These are phyloP conservation scores for Epirrita christyi DNA, from an alignment of 2,888 invertebrate genomes.

Conservation along the genomic window DNA sequence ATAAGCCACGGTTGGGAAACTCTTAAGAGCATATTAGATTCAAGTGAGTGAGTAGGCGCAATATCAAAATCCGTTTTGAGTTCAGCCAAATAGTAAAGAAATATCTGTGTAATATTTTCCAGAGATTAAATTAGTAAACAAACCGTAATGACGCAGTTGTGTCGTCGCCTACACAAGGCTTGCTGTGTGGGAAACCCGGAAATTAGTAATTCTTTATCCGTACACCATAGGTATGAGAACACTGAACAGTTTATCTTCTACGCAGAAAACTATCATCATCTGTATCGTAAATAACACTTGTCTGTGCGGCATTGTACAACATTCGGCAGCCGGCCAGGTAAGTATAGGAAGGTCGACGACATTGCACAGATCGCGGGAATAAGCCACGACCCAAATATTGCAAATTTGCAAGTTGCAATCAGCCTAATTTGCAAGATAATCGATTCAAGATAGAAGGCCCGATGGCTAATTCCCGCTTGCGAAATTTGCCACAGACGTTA, in stretches of 20 bases:
- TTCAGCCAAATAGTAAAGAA: too few species aligned
- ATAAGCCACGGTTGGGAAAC: slow-evolving; percentile 16
- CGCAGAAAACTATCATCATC: slow-evolving; percentile 37
- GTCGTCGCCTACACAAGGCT: slow-evolving; percentile 46
- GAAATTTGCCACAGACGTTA: slow-evolving; percentile 17
- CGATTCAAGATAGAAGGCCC: slow-evolving; percentile 10
- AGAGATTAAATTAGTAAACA: slow-evolving; percentile 24
- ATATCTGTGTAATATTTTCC: not conserved
- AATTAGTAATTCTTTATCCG: slow-evolving; percentile 45
- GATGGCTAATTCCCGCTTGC: slow-evolving; percentile 15
- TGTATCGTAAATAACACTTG: slow-evolving; percentile 43
- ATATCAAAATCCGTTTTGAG: not conserved
- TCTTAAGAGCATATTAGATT: slow-evolving; percentile 3
- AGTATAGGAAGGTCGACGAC: slow-evolving; percentile 52
- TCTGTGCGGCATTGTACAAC: slow-evolving; percentile 44
- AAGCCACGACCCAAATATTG: slow-evolving; percentile 32
- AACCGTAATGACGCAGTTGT: slow-evolving; percentile 19
- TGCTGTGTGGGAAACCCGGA: slow-evolving; percentile 55
- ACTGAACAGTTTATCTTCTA: slow-evolving; percentile 21
- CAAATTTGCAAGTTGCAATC: slow-evolving; percentile 5
- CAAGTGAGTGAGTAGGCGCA: slow-evolving; percentile 7
- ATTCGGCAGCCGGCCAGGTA: slow-evolving; percentile 50
- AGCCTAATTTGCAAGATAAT: slow-evolving; percentile 23
- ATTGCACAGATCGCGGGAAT: slow-evolving; percentile 39
- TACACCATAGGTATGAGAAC: slow-evolving; percentile 29